phyloP scores from a whole-genome alignment of 2,797 vertebrate species.

The Cossypha heuglini region DNA sequence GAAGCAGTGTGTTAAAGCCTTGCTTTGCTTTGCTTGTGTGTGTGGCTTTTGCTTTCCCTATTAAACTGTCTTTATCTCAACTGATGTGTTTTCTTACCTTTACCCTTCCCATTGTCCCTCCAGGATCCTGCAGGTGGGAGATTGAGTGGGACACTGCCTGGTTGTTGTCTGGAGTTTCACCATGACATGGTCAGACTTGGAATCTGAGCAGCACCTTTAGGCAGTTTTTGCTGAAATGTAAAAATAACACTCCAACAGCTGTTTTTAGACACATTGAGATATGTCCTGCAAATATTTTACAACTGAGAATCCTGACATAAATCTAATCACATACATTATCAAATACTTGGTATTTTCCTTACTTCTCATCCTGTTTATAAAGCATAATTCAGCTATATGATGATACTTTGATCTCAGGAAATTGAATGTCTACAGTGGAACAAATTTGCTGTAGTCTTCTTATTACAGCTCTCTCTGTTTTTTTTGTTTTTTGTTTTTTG shows the following conservation, averaged over 20 bases:
- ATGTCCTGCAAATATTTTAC: not conserved
- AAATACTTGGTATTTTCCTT: not conserved
- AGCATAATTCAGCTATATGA: not conserved
- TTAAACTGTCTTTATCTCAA: not conserved
- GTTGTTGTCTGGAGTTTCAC: not conserved
- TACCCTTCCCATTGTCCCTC: not conserved
- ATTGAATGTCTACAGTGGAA: not conserved
- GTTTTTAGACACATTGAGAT: not conserved
- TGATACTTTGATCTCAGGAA: not conserved
- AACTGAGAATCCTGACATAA: not conserved
- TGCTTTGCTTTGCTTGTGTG: not conserved
- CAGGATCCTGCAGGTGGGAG: too few species aligned
- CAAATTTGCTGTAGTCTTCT: not conserved
- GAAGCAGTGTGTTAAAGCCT: not conserved
- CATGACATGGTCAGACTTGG: not conserved
- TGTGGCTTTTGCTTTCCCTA: accelerated
- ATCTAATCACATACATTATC: not conserved
- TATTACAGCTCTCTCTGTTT: not conserved
- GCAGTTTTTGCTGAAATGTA: not conserved
- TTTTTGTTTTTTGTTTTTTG: not conserved
- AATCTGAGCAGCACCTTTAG: not conserved
- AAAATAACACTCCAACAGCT: not conserved
- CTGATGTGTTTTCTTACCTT: not conserved
- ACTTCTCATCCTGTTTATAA: not conserved
- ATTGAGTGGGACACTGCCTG: accelerated